Evolutionary conservation across 2,113 vertebrate species (phyloP).

Genomic region (Pluvialis apricaria): DNA sequence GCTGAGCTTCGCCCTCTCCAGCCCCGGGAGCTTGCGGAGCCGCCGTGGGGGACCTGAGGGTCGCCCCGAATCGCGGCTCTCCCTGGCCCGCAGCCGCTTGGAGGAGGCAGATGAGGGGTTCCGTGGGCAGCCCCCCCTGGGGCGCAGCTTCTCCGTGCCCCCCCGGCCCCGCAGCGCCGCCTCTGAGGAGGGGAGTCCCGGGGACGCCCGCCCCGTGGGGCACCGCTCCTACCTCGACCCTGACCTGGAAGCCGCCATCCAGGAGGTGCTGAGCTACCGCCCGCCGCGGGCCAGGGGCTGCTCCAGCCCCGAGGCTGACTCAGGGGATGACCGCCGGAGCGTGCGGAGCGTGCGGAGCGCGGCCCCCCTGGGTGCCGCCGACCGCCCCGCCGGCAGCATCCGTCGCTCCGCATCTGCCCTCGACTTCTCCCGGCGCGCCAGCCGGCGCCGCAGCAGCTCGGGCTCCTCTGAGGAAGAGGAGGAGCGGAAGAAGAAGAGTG

Average conservation of each 20-base stretch:
- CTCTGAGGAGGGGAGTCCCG: conserved; percentile 30
- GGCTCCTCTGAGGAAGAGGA: conserved; percentile 71
- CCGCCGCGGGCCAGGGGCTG: conserved; percentile 77
- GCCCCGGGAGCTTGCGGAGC: conserved; percentile 72
- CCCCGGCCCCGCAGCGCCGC: conserved; percentile 72
- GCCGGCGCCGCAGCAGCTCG: conserved; percentile 62
- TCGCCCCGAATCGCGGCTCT: conserved; percentile 79
- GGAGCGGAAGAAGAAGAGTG: conserved; percentile 72
- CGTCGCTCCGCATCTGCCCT: conserved; percentile 84
- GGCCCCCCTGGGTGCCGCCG: conserved; percentile 17
- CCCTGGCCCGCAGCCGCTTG: conserved; percentile 77
- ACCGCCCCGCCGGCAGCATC: conserved; percentile 61
- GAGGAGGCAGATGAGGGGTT: conserved; percentile 82
- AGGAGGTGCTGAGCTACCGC: conserved; percentile 92
- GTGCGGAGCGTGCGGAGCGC: conserved; percentile 55
- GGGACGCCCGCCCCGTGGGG: conserved; percentile 70
- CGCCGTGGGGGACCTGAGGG: conserved; percentile 69
- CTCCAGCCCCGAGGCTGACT: conserved; percentile 80
- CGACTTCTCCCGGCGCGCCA: conserved; percentile 73
- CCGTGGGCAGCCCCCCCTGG: conserved; percentile 78
- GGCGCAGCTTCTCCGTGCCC: conserved; percentile 90
- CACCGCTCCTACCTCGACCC: conserved; percentile 91
- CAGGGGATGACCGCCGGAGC: conserved; percentile 75
- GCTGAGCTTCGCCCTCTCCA: conserved; percentile 79
- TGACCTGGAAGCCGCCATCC: conserved; percentile 92